Conservation (phyloP, 1,140 invertebrate species). For the Drosophila hydei region DNA sequence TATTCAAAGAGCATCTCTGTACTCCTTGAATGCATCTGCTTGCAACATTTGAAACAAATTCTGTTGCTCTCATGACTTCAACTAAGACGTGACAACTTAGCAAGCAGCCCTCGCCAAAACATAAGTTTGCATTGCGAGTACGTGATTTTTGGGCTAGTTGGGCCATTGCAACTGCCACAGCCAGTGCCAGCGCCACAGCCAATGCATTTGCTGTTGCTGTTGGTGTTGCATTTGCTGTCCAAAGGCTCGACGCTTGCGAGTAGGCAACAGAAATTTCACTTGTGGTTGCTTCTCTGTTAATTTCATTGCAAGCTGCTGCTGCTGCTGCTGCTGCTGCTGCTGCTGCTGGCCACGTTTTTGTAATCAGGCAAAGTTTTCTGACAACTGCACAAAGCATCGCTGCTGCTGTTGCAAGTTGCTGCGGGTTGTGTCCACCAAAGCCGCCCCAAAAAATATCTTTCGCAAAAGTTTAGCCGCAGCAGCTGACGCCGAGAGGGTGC, state of each 20-base stretch:
- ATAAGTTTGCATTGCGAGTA: conserved; percentile 53
- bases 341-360: conserved; percentile 68
- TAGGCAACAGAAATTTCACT: conserved; percentile 74
- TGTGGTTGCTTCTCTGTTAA: conserved; percentile 76
- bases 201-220: conserved; percentile 7
- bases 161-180: background rate
- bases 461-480: conserved; percentile 61
- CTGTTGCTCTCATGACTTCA: too few relatives aligned
- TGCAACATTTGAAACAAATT: too few relatives aligned
- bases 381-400: conserved; percentile 68
- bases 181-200: too few relatives aligned
- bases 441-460: conserved; percentile 67
- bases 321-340: too few relatives aligned
- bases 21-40: too few relatives aligned
- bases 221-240: conserved; percentile 9
- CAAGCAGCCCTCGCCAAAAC: conserved; percentile 9
- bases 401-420: conserved; percentile 25
- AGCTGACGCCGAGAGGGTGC: conserved; percentile 31
- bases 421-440: conserved; percentile 58
- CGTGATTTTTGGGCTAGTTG: conserved; percentile 58
- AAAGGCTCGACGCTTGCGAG: conserved; percentile 32
- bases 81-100: background rate
- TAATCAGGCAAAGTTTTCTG: conserved; percentile 78
- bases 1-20: too few relatives aligned
- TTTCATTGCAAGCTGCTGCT: conserved; percentile 62